These are phyloP conservation scores for Penaeus monodon DNA, from an alignment of 2,888 invertebrate genomes.

Conservation along the genomic window DNA sequence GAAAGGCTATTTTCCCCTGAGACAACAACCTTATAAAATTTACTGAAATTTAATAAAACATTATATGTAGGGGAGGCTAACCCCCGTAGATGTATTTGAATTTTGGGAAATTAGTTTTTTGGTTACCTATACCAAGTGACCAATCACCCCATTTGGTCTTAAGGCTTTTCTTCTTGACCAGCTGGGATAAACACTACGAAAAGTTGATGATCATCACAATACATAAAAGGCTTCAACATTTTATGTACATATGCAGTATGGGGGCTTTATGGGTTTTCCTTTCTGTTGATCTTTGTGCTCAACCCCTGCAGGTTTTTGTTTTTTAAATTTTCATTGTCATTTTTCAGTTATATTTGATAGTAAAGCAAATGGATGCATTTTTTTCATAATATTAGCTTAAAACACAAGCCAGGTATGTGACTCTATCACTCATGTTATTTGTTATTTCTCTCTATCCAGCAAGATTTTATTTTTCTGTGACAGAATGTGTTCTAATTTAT, in stretches of 20 bases:
- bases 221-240: slow-evolving; percentile 12
- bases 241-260: slow-evolving; percentile 39
- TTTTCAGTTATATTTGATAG: too few relatives aligned
- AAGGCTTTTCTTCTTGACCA: slow-evolving; percentile 4
- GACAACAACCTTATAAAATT: slow-evolving; percentile 16
- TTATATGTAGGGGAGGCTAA: slow-evolving; percentile 10
- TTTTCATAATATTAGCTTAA: slow-evolving; percentile 23
- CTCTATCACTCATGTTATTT: too few relatives aligned
- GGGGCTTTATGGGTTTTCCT: slow-evolving; percentile 35
- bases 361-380: slow-evolving; percentile 8
- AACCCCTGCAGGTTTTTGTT: too few relatives aligned
- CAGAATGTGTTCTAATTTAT: too few relatives aligned
- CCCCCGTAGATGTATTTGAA: slow-evolving; percentile 33
- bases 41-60: slow-evolving; percentile 11
- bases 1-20: too few relatives aligned
- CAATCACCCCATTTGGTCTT: not conserved
- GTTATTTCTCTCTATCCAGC: not conserved
- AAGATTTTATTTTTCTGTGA: not conserved
- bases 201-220: not conserved
- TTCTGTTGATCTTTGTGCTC: too few relatives aligned
- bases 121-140: slow-evolving; percentile 23
- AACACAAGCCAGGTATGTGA: not conserved
- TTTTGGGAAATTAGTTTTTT: slow-evolving; percentile 38
- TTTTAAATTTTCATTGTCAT: too few relatives aligned
- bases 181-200: too few relatives aligned